These are phyloP conservation scores for Lasiommata megera DNA, from an alignment of 2,888 invertebrate species.

Conservation along the genomic window DNA sequence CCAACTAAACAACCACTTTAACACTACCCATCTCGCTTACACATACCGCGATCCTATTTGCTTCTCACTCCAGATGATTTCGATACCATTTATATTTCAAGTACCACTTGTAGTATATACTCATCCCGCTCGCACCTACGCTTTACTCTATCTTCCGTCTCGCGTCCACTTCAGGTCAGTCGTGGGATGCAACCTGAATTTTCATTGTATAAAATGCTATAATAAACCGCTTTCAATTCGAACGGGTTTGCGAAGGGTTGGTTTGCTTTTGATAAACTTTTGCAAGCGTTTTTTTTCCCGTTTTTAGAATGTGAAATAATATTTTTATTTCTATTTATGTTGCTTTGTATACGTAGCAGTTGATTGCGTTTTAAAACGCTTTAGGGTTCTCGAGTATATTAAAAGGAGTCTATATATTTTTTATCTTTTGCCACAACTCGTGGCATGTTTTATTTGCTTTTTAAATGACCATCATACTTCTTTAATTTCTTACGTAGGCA, in stretches of 20 bases:
- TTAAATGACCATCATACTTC: neutral
- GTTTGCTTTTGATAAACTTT: conserved; percentile 38
- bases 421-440: neutral
- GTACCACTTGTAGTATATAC: conserved; percentile 54
- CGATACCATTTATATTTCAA: conserved; percentile 77
- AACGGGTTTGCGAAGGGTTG: conserved; percentile 37
- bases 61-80: conserved; percentile 50
- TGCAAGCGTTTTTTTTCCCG: conserved; percentile 33
- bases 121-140: conserved; percentile 46
- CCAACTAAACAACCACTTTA: conserved; percentile 15
- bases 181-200: conserved; percentile 61
- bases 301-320: conserved; percentile 35
- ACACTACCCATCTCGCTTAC: conserved; percentile 11
- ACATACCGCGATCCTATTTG: conserved; percentile 17
- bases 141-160: conserved; percentile 41
- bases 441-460: conserved; percentile 1
- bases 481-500: neutral
- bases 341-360: conserved; percentile 30
- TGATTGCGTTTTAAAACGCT: conserved; percentile 24
- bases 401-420: conserved; percentile 16
- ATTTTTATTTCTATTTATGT: conserved; percentile 35
- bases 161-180: conserved; percentile 58
- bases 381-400: conserved; percentile 16
- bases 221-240: conserved; percentile 35
- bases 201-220: conserved; percentile 59